Evolutionary conservation across 1,140 invertebrate genomes (phyloP).

Genomic region (Oryctes rhinoceros): DNA sequence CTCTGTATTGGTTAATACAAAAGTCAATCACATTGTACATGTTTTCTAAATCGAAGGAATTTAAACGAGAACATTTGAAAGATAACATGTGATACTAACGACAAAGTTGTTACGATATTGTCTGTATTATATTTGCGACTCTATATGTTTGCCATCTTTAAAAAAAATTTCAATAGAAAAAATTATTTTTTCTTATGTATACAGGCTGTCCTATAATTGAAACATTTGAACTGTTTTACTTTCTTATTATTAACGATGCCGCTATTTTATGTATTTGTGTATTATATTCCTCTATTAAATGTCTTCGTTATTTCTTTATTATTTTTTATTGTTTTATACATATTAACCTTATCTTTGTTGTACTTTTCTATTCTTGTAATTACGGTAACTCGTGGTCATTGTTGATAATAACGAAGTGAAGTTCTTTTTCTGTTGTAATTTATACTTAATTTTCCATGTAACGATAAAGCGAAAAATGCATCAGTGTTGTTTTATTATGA

Average conservation of each 20-base stretch:
- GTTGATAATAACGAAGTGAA: constrained; percentile 4
- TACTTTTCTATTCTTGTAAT: no score
- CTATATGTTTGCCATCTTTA: not conserved
- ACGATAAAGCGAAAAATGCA: not conserved
- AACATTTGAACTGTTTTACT: not conserved
- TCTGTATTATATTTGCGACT: not conserved
- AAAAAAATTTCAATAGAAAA: not conserved
- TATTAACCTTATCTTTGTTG: no score
- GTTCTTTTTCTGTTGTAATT: not conserved
- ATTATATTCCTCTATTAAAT: constrained; percentile 9
- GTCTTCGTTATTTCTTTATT: not conserved
- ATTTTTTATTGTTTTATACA: no score
- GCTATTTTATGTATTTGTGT: not conserved
- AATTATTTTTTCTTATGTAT: not conserved
- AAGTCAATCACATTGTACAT: no score
- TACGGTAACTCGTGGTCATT: not conserved
- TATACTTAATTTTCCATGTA: not conserved
- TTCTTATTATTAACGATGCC: not conserved
- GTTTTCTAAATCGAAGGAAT: no score
- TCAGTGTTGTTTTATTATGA: constrained; percentile 7
- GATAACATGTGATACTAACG: not conserved
- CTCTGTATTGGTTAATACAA: no score
- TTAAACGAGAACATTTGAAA: not conserved
- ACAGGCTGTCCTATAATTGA: constrained; percentile 1
- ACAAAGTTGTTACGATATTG: not conserved